Evolutionary conservation across 1,140 invertebrate species (phyloP).

Genomic region (Zaprionus ghesquierei): DNA sequence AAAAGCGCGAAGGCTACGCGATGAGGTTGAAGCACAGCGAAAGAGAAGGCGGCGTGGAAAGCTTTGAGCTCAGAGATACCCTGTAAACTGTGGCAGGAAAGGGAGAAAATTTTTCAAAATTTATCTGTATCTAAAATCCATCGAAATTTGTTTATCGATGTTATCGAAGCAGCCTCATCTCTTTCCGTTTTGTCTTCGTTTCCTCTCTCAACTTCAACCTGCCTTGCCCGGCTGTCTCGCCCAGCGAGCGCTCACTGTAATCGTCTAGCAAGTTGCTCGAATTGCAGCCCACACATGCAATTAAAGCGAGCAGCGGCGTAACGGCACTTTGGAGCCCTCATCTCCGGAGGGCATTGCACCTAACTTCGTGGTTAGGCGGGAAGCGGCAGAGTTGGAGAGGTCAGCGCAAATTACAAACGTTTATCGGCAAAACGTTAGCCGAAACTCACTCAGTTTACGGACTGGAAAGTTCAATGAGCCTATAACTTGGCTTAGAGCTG

Average conservation of each 20-base stretch:
- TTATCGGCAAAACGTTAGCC: neutral
- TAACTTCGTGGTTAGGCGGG: neutral
- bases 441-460: neutral
- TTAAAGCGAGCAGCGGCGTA: slow-evolving; percentile 35
- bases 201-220: neutral
- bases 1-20: slow-evolving; percentile 31
- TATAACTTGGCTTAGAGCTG: too few species aligned
- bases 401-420: slow-evolving; percentile 8
- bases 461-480: neutral
- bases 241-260: neutral
- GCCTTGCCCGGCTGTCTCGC: too few species aligned
- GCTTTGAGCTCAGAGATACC: neutral
- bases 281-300: slow-evolving; percentile 40
- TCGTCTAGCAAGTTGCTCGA: slow-evolving; percentile 7
- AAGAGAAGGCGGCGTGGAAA: slow-evolving; percentile 8
- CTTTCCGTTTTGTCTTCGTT: too few species aligned
- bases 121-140: too few species aligned
- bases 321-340: slow-evolving; percentile 20
- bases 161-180: too few species aligned
- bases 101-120: too few species aligned
- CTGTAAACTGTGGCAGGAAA: neutral
- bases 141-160: too few species aligned
- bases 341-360: slow-evolving; percentile 30
- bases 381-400: slow-evolving; percentile 6
- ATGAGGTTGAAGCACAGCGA: slow-evolving; percentile 21